These are phyloP conservation scores for Scolopax bukidnonensis DNA, from an alignment of 2,797 vertebrate genomes.

Conservation along the genomic window DNA sequence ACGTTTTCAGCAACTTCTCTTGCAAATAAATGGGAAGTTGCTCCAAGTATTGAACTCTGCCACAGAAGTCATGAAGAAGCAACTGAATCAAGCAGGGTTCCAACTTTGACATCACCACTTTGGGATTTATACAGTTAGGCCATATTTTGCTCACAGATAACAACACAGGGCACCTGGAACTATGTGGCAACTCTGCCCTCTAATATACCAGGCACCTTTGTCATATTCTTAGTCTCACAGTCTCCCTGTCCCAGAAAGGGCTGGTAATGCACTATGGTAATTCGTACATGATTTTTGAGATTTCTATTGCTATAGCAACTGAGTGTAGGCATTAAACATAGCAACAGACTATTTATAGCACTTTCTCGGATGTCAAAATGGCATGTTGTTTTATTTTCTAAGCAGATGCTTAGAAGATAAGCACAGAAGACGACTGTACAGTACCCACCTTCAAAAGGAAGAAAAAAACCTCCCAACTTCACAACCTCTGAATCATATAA, in stretches of 20 bases:
- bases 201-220: not conserved
- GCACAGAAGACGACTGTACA: constrained; percentile 20
- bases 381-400: constrained; percentile 65
- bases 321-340: constrained; percentile 48
- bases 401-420: constrained; percentile 73
- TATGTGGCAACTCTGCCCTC: not conserved
- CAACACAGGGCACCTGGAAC: not conserved
- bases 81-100: not conserved
- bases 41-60: not conserved
- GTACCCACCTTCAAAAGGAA: constrained; percentile 13
- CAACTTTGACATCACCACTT: not conserved
- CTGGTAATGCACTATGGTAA: constrained; percentile 40
- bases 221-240: not conserved
- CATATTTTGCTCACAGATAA: not conserved
- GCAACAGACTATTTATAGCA: constrained; percentile 66
- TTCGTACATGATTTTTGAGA: constrained; percentile 24
- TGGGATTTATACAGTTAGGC: not conserved
- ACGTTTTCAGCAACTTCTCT: not conserved
- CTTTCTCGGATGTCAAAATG: constrained; percentile 62
- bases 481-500: not conserved
- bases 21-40: not conserved
- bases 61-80: not conserved
- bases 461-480: not conserved
- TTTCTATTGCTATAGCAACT: constrained; percentile 60
- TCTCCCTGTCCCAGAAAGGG: constrained; percentile 44